These are phyloP conservation scores for Phasianus colchicus DNA, from an alignment of 2,113 vertebrate species.

Conservation along the genomic window DNA sequence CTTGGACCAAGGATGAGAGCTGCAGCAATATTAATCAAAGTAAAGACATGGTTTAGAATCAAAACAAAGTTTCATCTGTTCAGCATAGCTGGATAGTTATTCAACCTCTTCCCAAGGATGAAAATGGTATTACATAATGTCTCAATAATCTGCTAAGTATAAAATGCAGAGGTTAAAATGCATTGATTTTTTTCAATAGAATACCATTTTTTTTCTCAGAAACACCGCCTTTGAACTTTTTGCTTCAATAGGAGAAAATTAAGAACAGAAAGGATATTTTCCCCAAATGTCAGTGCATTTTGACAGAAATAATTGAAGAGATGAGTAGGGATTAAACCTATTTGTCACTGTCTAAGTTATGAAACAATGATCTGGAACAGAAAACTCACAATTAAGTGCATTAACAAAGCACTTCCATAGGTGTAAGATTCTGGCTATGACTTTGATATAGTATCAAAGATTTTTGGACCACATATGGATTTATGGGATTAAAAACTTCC, in stretches of 20 bases:
- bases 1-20: not conserved
- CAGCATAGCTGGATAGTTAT: not conserved
- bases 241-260: not conserved
- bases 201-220: not conserved
- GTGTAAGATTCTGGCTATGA: not conserved
- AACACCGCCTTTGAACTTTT: not conserved
- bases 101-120: not conserved
- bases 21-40: conserved; percentile 3
- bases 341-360: not conserved
- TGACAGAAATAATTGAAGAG: not conserved
- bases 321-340: not conserved
- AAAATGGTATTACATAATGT: not conserved
- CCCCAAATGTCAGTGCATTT: not conserved
- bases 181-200: not conserved
- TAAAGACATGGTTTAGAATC: not conserved
- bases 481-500: not conserved
- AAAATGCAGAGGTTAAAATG: not conserved
- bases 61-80: not conserved
- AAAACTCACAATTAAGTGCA: not conserved
- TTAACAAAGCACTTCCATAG: not conserved
- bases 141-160: not conserved
- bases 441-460: not conserved
- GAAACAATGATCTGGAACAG: not conserved
- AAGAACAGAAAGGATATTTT: not conserved
- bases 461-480: not conserved